Evolutionary conservation across 23 tunicate species (phyloP), one percentile per base, ranked within the genome.

Genomic region (Phallusia fumigata): DNA sequence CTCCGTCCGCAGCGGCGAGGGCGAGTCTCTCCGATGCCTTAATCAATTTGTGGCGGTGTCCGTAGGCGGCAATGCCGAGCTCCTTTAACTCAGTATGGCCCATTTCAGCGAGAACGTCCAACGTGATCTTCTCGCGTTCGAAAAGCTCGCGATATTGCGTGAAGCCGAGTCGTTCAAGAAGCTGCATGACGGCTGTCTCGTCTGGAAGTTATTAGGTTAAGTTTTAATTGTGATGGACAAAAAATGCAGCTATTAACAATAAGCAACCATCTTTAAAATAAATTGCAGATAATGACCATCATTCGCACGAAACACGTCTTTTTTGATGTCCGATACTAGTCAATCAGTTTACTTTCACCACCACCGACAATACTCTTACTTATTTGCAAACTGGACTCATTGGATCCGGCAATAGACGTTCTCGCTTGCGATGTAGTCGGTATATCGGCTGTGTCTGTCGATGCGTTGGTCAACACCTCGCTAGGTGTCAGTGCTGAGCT

Each of bases 81-180:
- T 97, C 97, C 44, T 97, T 97, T 30, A 97, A 81, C 36, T 97
- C 97, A 12, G 91, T 52, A 65, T 97, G 99, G 0, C 95, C 97
- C 95, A 97, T 92, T 45, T 97, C 99, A 16, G 95, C 95, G 0
- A 97, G 89, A 15, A 97, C 99, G 77, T 97, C 99, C 53, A 79
- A 81, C 5, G 97, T 92, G 45, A 97, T 97, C 49, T 92, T 87
- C 80, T 97, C 99, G 35, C 81, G 73, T 64, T 82, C 87, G 79
- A 97, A 88, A 13, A 97, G 35, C 22, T 92, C 99, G 0, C 79
- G 79, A 49, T 89, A 86, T 50, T 92, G 87, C 30, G 33, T 31
- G 26, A 96, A 82, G 31, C 82, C 88, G 53, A 87, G 89, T 28
- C 96, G 76, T 22, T 80, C 89, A 53, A 96, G 53, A 36, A 96